Conservation (phyloP, 2,797 vertebrate genomes). For the Ceyx erithaca region DNA sequence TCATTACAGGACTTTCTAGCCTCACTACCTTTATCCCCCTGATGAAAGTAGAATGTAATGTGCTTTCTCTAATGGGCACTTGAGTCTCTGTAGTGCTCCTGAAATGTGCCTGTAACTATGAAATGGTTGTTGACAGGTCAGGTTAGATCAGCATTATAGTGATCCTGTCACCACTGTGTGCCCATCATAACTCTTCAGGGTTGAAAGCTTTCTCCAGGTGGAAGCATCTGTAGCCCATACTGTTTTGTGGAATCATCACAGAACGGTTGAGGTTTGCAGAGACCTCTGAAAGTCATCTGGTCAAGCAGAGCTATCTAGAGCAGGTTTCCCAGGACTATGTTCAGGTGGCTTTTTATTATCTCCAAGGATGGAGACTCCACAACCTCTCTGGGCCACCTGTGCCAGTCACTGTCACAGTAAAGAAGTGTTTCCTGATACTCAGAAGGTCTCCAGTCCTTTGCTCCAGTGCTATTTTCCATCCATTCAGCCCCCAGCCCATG, state of each 20-base stretch:
- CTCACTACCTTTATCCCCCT: background rate
- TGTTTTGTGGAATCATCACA: background rate
- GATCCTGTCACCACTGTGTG: background rate
- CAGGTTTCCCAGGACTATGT: background rate
- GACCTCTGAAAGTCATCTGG: background rate
- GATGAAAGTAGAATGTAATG: slow-evolving; percentile 26
- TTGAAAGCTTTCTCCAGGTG: background rate
- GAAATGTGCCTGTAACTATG: background rate
- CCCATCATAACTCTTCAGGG: background rate
- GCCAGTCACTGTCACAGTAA: background rate
- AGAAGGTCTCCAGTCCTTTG: background rate
- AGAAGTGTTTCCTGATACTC: background rate
- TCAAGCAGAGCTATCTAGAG: background rate
- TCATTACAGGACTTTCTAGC: slow-evolving; percentile 18
- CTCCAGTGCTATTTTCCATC: background rate
- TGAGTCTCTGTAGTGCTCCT: background rate
- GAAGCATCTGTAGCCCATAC: background rate
- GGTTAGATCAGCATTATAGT: background rate
- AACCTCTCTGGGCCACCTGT: background rate
- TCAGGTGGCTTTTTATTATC: background rate
- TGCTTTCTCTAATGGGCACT: slow-evolving; percentile 32
- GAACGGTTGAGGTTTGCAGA: background rate
- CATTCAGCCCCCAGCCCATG: accelerated
- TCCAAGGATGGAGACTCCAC: background rate
- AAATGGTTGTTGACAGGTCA: slow-evolving; percentile 25